Percentiles rank a stretch among this genome's conserved stretches.
Evolutionary conservation across 2,888 invertebrate genomes (phyloP).

Genomic region (Dusona sp.): DNA sequence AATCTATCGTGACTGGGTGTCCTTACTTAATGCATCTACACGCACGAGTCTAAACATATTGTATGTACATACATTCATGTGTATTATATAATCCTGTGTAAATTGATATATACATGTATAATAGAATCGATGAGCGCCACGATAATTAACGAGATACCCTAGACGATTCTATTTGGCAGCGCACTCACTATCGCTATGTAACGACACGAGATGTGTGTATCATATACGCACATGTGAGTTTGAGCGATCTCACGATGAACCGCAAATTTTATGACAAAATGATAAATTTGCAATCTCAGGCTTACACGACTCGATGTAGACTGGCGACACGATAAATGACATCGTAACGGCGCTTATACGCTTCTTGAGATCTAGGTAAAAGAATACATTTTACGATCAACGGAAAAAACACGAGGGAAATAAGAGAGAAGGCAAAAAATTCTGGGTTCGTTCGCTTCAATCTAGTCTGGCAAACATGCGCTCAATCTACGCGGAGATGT

Average conservation of each 20-base stretch:
- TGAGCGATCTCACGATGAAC: constrained; percentile 34
- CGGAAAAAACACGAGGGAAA: constrained; percentile 17
- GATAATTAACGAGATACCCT: constrained; percentile 75
- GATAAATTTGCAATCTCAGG: constrained; percentile 21
- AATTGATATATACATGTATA: constrained; percentile 47
- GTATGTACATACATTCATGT: not conserved
- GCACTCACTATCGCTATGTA: constrained; percentile 31
- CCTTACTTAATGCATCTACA: constrained; percentile 68
- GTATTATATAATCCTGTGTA: not conserved
- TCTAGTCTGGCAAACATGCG: constrained; percentile 46
- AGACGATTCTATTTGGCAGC: constrained; percentile 60
- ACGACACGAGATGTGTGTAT: not conserved
- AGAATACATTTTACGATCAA: constrained; percentile 41
- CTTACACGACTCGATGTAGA: constrained; percentile 6
- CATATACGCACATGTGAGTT: constrained; percentile 4
- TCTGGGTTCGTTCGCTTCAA: constrained; percentile 16
- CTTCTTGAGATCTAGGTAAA: not conserved
- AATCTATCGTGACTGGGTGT: constrained; percentile 76
- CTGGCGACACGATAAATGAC: constrained; percentile 29
- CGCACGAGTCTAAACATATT: constrained; percentile 25
- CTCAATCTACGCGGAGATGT: constrained; percentile 10
- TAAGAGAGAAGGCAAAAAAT: not conserved
- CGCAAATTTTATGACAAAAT: constrained; percentile 18
- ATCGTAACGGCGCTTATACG: not conserved
- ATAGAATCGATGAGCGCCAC: constrained; percentile 76